These are phyloP conservation scores for Vulpes lagopus DNA, from an alignment of 2,113 vertebrate species.

Conservation along the genomic window DNA sequence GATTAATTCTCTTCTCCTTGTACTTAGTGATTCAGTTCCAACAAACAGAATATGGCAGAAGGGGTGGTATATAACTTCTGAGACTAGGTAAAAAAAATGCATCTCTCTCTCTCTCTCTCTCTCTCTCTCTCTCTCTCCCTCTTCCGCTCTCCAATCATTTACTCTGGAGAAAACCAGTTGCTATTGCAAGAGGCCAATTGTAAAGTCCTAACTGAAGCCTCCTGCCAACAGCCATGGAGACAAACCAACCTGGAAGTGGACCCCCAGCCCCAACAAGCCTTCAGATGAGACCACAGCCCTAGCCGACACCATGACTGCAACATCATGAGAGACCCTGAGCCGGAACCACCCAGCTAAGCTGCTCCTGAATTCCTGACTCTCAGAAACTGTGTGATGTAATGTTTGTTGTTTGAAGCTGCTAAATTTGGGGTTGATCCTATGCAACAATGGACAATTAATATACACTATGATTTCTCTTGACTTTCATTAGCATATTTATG, in stretches of 20 bases:
- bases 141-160: neutral
- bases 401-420: neutral
- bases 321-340: neutral
- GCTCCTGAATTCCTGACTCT: neutral
- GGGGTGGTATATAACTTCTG: neutral
- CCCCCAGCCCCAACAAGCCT: neutral
- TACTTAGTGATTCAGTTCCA: neutral
- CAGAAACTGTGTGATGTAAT: neutral
- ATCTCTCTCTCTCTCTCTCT: neutral
- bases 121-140: neutral
- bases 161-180: neutral
- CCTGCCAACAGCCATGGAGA: neutral
- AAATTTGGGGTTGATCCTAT: neutral
- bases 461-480: neutral
- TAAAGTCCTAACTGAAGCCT: neutral
- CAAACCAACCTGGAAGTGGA: neutral
- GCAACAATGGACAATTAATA: neutral
- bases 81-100: neutral
- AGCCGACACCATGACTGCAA: neutral
- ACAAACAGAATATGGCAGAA: neutral
- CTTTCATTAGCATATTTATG: neutral
- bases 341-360: neutral
- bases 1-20: neutral
- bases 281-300: neutral
- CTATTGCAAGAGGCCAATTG: neutral